These are phyloP conservation scores for Argyresthia albistria DNA, from an alignment of 2,888 invertebrate genomes.

Conservation along the genomic window DNA sequence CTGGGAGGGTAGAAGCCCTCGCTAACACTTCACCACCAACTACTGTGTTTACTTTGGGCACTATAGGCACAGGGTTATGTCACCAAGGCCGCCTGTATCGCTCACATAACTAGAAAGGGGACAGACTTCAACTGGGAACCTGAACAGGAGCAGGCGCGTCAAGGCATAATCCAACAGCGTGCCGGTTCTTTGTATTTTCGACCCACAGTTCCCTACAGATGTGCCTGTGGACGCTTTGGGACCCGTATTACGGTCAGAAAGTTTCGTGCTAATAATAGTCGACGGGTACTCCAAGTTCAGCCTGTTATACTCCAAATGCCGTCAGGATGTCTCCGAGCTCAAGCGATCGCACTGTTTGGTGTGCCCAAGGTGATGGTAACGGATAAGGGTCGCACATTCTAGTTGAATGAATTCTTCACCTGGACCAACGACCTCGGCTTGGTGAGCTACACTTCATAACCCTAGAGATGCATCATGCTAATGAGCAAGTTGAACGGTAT, in stretches of 20 bases:
- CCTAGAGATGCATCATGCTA: conserved; percentile 7
- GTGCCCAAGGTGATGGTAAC: conserved; percentile 1
- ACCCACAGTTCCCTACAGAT: conserved; percentile 13
- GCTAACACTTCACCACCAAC: neutral
- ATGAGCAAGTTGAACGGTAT: conserved; percentile 9
- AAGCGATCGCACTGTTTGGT: conserved; percentile 2
- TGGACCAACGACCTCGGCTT: conserved; percentile 5
- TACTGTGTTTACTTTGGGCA: conserved; percentile 1
- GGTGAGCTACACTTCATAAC: conserved; percentile 6
- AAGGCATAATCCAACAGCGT: neutral
- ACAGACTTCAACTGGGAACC: neutral
- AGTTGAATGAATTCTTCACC: neutral
- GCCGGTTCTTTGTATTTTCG: conserved; percentile 13
- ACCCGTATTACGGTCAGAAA: conserved; percentile 1
- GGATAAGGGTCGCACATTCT: conserved; percentile 5
- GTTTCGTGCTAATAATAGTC: conserved; percentile 1
- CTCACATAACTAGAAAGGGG: neutral
- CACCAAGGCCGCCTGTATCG: neutral
- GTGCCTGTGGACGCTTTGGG: conserved; percentile 11
- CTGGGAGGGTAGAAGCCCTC: conserved; percentile 2
- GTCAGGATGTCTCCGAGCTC: conserved; percentile 4
- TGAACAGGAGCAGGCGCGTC: neutral
- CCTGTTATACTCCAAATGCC: neutral
- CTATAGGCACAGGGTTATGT: neutral
- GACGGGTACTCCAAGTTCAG: conserved; percentile 4